Percentiles rank a stretch among this genome's conserved stretches.
phyloP scores from a whole-genome alignment of 2,888 invertebrate species.

The Tortrix viridana region DNA sequence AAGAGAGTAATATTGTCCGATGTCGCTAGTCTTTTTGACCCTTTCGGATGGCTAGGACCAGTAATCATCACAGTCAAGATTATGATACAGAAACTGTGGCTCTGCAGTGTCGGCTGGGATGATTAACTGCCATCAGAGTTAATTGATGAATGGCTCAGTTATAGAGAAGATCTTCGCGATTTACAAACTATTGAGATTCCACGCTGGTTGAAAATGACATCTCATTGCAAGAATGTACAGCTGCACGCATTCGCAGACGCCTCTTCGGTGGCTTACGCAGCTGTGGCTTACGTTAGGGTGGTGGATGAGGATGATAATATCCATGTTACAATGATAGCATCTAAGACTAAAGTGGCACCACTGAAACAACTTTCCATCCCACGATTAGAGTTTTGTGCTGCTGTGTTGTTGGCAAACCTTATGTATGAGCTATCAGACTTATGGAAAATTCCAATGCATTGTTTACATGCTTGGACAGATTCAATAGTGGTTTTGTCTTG shows the following conservation, averaged over 20 bases:
- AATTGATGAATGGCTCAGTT: constrained; percentile 30
- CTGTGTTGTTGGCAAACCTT: constrained; percentile 38
- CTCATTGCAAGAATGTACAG: constrained; percentile 19
- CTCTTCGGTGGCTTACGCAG: constrained; percentile 22
- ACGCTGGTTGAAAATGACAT: constrained; percentile 33
- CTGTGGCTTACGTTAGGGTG: too few species aligned
- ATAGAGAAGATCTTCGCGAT: constrained; percentile 21
- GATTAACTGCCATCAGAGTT: constrained; percentile 35
- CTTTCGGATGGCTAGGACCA: constrained; percentile 40
- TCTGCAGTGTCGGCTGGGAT: constrained; percentile 40
- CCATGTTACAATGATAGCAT: too few species aligned
- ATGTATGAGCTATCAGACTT: constrained; percentile 32
- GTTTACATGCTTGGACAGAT: constrained; percentile 38
- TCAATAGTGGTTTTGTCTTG: constrained; percentile 20
- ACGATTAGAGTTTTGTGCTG: constrained; percentile 43
- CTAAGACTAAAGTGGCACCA: constrained; percentile 41
- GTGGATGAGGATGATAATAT: too few species aligned
- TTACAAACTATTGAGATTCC: constrained; percentile 30
- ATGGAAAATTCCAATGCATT: constrained; percentile 22
- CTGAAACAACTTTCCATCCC: constrained; percentile 43
- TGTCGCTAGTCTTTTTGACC: constrained; percentile 19
- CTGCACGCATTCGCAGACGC: constrained; percentile 45
- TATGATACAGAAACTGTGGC: constrained; percentile 40
- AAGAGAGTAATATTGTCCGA: constrained; percentile 36
- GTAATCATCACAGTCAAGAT: constrained; percentile 38